These are phyloP conservation scores for Vidua chalybeata DNA, from an alignment of 2,113 vertebrate genomes.

Conservation along the genomic window DNA sequence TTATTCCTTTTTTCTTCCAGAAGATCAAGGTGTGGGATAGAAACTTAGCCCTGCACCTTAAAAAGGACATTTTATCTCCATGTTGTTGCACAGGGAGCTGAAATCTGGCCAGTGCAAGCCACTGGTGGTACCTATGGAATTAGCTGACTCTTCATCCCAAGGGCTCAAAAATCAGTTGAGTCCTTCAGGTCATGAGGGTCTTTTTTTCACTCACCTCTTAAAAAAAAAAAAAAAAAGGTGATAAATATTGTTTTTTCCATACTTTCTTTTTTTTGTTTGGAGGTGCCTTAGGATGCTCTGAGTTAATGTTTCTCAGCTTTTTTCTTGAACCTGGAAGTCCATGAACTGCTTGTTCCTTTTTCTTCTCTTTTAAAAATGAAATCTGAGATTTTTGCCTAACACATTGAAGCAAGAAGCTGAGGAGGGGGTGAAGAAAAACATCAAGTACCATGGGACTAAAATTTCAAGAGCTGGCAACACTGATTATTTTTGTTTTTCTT, in stretches of 20 bases:
- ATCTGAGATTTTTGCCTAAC: slow-evolving; percentile 42
- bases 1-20: background rate
- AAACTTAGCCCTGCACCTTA: background rate
- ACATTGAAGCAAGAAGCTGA: background rate
- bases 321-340: background rate
- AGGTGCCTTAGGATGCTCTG: background rate
- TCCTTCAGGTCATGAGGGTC: background rate
- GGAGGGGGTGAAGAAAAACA: slow-evolving; percentile 27
- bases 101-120: background rate
- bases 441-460: background rate
- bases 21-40: background rate
- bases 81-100: background rate
- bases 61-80: background rate
- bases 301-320: background rate
- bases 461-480: slow-evolving; percentile 4
- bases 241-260: background rate
- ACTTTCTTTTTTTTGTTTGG: background rate
- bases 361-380: slow-evolving; percentile 22
- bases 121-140: background rate
- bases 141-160: background rate
- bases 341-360: background rate
- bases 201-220: background rate
- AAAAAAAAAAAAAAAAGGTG: background rate
- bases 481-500: slow-evolving; percentile 5
- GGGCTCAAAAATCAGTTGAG: background rate